A percentile compares a stretch with the other conserved stretches of the same genome.
phyloP scores from a whole-genome alignment of 30 jellyfish, hydroid and myxozoan genomes.

The Aurelia sp. region DNA sequence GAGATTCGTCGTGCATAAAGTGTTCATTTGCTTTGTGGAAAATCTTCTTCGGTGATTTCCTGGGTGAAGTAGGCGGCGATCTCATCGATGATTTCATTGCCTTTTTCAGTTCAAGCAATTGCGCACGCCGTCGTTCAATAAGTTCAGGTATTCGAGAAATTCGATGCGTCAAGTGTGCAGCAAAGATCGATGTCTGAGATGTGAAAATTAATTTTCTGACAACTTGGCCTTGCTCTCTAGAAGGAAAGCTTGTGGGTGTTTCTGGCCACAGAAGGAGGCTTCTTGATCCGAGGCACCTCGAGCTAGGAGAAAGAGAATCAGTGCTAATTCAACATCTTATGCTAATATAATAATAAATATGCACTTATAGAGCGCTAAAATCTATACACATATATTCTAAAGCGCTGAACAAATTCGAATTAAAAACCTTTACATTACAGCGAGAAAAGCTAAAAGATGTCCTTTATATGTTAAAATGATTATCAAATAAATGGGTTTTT shows the following conservation, averaged over 20 bases:
- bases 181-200: slow-evolving; percentile 49
- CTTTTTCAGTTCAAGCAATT: slow-evolving; percentile 31
- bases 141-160: slow-evolving; percentile 72
- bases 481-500: too few species aligned
- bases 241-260: slow-evolving; percentile 21
- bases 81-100: slow-evolving; percentile 27
- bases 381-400: too few species aligned
- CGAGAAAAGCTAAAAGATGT: too few species aligned
- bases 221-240: slow-evolving; percentile 8
- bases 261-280: slow-evolving; percentile 57
- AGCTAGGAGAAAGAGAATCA: neutral
- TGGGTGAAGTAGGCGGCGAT: slow-evolving; percentile 73
- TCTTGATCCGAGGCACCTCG: slow-evolving; percentile 27
- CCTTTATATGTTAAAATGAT: too few species aligned
- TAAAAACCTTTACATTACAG: too few species aligned
- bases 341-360: too few species aligned
- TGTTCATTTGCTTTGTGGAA: slow-evolving; percentile 50
- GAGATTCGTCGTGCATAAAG: slow-evolving; percentile 55
- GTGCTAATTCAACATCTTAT: too few species aligned
- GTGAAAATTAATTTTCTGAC: slow-evolving; percentile 46
- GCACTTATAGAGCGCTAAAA: too few species aligned
- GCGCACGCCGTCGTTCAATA: slow-evolving; percentile 66
- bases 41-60: slow-evolving; percentile 60
- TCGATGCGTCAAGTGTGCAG: slow-evolving; percentile 66
- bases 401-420: too few species aligned